Evolutionary conservation across 2,797 vertebrate species (phyloP), one percentile per base, ranked within the genome.

Genomic region (Monodelphis domestica): DNA sequence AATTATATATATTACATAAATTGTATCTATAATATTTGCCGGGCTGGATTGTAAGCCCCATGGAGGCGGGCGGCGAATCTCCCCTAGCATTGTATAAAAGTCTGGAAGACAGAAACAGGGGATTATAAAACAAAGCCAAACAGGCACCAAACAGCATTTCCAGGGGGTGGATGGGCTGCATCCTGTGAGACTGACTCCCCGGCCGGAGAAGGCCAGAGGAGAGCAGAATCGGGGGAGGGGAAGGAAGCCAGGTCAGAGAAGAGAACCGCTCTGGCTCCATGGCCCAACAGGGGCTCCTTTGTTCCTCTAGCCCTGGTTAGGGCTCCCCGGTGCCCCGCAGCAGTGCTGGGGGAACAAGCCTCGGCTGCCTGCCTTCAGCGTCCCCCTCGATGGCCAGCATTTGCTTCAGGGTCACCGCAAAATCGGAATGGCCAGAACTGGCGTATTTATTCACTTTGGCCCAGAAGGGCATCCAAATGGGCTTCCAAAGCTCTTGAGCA

Each of bases 281-380:
- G 33, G 4, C 84, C 51, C 51, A 33, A 70, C 0, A 11, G 24
- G 93, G 57, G 63, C 30, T 53, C 78, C 91, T 89, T 38, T 17
- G 55, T 89, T 59, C 50, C 51, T n/a, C 11, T 3, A 55, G 55
- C 11, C 38, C 70, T 11, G 24, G 55, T 17, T 50, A 53, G 53
- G 54, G 55, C 63, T 91, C 70, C 55, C 45, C 30, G 87, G 89
- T 55, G 89, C n/a, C 89, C 63, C 63, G 70, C 63, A 70, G 59
- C 63, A 45, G n/a, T 45, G 17, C 63, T 78, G 17, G n/a, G 54
- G 63, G n/a, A 15, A 2, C 38, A 45, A 38, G 17, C n/a, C 63
- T 38, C 21, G 63, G 45, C 63, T 24, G 70, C 45, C 21, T 45
- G 38, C 50, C 70, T 84, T 50, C 70, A 84, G 50, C 84, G 70